Conservation (phyloP, 2,797 vertebrate genomes). For the Acridotheres tristis region DNA sequence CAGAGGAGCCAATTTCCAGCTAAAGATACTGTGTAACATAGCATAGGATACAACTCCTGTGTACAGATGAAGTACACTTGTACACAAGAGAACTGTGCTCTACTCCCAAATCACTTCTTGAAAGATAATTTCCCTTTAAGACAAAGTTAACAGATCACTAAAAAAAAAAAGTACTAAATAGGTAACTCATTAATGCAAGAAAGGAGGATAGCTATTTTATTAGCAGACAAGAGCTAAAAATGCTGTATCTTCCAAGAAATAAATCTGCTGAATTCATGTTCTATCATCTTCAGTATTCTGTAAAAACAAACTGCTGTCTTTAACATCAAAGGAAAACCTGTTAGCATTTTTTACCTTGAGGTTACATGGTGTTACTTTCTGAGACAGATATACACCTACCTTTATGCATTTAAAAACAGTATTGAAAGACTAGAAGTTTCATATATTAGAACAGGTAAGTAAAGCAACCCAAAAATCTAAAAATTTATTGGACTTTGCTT, state of each 20-base stretch:
- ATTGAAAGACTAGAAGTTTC: background rate
- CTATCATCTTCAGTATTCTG: constrained; percentile 31
- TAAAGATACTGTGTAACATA: background rate
- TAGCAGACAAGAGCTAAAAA: constrained; percentile 3
- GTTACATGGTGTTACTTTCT: background rate
- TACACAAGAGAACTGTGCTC: background rate
- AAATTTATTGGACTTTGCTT: constrained; percentile 6
- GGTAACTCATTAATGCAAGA: background rate
- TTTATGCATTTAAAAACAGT: constrained; percentile 50
- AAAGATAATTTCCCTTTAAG: background rate
- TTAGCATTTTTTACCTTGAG: background rate
- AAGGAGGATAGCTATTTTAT: background rate
- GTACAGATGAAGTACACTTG: background rate
- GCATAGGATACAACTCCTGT: background rate
- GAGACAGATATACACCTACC: constrained; percentile 54
- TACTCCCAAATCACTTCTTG: background rate
- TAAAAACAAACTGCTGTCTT: constrained; percentile 19
- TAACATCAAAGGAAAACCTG: background rate
- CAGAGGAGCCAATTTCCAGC: constrained; percentile 13
- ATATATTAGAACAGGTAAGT: constrained; percentile 19
- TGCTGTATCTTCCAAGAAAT: background rate
- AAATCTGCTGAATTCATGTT: background rate
- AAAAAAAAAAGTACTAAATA: background rate
- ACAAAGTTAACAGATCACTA: background rate
- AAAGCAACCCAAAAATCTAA: constrained; percentile 45